Percentiles rank a stretch among this genome's conserved stretches.
Evolutionary conservation across 2,888 invertebrate genomes (phyloP).

Genomic region (Mechanitis messenoides): DNA sequence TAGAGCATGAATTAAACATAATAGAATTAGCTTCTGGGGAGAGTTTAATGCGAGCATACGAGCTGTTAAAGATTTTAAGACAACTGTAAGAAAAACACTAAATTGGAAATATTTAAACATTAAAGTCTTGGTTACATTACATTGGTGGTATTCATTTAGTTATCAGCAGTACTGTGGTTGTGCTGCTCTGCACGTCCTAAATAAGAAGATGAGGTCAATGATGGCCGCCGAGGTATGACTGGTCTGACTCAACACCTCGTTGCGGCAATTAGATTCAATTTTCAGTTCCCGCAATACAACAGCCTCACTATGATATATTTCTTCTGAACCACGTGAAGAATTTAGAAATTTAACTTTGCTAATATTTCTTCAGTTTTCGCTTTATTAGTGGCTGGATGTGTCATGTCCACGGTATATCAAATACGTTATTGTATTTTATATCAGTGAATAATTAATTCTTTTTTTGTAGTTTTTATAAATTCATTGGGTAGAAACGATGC

Average conservation of each 20-base stretch:
- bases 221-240: conserved; percentile 59
- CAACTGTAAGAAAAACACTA: too few relatives aligned
- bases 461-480: too few relatives aligned
- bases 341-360: conserved; percentile 30
- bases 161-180: conserved; percentile 69
- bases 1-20: background rate
- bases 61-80: too few relatives aligned
- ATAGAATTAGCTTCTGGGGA: too few relatives aligned
- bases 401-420: too few relatives aligned
- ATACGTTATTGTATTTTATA: too few relatives aligned
- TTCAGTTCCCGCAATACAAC: conserved; percentile 42
- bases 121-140: background rate
- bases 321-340: conserved; percentile 39
- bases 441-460: too few relatives aligned
- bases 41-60: too few relatives aligned
- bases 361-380: conserved; percentile 25
- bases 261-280: conserved; percentile 75
- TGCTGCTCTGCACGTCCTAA: conserved; percentile 46
- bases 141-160: conserved; percentile 21
- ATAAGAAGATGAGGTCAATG: conserved; percentile 69
- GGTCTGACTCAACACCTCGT: conserved; percentile 74
- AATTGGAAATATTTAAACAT: too few relatives aligned
- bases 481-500: too few relatives aligned
- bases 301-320: conserved; percentile 63
- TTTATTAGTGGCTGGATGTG: conserved; percentile 25